Evolutionary conservation across 2,888 invertebrate genomes (phyloP), one percentile per base, ranked within the genome.

Genomic region (Pristionchus exspectatus): DNA sequence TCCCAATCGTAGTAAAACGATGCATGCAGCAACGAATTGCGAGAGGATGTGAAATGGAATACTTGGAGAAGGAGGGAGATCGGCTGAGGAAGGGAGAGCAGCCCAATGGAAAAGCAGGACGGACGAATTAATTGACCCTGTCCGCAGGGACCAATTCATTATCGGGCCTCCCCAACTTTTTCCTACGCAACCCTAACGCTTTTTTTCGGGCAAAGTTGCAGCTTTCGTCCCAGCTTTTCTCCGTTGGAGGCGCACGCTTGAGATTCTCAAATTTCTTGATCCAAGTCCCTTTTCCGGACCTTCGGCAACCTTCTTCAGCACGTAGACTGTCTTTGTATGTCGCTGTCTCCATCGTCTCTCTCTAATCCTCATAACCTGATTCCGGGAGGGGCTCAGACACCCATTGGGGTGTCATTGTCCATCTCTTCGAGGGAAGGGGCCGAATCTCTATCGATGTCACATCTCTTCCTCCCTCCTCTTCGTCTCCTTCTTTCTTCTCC

Each of bases 381-480:
- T 63, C 63, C 24, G 12, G 38, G 38, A 10, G 44, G 44, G 44
- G 12, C 44, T 50, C 44, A 50, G 24, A 59, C 59, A 24, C 63
- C 21, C 24, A 63, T 63, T 63, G 63, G 24, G 56, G 4, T 4
- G 1, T 21, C 63, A 24, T 24, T 74, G 74, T 74, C 38, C 38
- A 44, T 74, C 38, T 5, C 18, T 18, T 38, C 38, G 74, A 44
- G 21, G 12, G 44, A 50, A 12, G 44, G 44, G 44, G 44, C 38
- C 21, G 74, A 74, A 74, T 74, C 81, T 54, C 81, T 81, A 81
- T 81, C 81, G 50, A 81, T 81, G 81, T 81, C 81, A 81, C 81
- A 81, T 81, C 81, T 81, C n/a, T 50, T 24, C 59, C 83, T 24
- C 56, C n/a, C 83, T 69, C 74, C 27, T 74, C 84, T 30, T 16